phyloP scores from a whole-genome alignment of 2,888 invertebrate genomes.

The Tridacna gigas region DNA sequence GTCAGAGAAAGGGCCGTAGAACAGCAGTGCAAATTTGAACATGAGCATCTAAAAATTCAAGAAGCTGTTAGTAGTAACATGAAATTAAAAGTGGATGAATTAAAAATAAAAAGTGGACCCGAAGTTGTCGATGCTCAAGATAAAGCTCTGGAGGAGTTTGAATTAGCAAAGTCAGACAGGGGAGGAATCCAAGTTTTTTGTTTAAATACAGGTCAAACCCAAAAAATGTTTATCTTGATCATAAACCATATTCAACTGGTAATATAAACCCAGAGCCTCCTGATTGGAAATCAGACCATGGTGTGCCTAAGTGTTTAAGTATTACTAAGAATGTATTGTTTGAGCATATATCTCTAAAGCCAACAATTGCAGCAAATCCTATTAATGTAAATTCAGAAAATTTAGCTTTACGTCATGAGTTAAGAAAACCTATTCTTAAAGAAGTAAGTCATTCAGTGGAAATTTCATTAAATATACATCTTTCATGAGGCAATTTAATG shows the following conservation, averaged over 20 bases:
- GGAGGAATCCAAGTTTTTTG: not conserved
- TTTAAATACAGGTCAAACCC: not conserved
- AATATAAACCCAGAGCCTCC: too few relatives aligned
- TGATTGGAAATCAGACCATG: too few relatives aligned
- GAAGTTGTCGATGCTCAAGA: not conserved
- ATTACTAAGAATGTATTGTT: too few relatives aligned
- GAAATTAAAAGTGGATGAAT: not conserved
- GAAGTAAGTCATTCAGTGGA: not conserved
- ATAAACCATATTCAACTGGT: too few relatives aligned
- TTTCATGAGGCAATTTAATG: conserved; percentile 3
- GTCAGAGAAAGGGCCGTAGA: not conserved
- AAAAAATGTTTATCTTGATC: too few relatives aligned
- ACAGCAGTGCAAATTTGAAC: not conserved
- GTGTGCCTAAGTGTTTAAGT: too few relatives aligned
- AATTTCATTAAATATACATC: not conserved
- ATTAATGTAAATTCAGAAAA: too few relatives aligned
- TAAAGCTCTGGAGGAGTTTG: not conserved
- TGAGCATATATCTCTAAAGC: too few relatives aligned
- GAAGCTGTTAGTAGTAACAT: not conserved
- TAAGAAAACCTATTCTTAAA: not conserved
- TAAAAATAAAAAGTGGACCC: not conserved
- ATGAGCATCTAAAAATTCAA: not conserved
- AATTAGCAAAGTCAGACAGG: not conserved
- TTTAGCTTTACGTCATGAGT: too few relatives aligned
- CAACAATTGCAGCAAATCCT: too few relatives aligned